Base-by-base conservation (phyloP, 2,113 vertebrate species). In the Lophius piscatorius region DNA sequence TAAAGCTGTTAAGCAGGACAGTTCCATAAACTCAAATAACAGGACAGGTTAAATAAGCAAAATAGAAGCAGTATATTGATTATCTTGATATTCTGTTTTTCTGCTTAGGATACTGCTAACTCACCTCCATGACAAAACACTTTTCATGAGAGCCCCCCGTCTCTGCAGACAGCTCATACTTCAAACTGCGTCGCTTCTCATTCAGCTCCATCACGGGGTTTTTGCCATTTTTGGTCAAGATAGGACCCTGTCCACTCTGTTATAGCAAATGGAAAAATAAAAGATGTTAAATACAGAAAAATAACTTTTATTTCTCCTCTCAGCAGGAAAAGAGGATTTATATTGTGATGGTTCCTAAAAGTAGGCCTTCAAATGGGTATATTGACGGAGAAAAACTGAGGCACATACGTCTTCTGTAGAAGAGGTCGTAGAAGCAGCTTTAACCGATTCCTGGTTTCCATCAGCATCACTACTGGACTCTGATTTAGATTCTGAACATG, bases 181-280 rank as follows among this genome's bases (percentile, higher is more conserved):
- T 98, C 18, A 99, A 92, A 22, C 97, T 96, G 0, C 97, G 94
- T 0, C 97, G 90, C 63, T 97, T 97, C 83, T 99, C 97, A 0
- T 99, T 99, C 1, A 99, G 92, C 76, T 98, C 97, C 97, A 99
- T 99, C 44, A 99, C 95, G 0, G 97, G 96, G 56, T 99, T 99
- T 87, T 99, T 99, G 2, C 97, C 97, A 3, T 98, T 94, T 71
- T 97, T 98, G 0, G 97, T 98, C 70, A 98, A 84, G 66, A 98
- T 96, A 26, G 95, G 97, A 60, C 96, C 96, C 76, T 94, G 79
- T 18, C 57, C 28, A 10, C 24, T 92, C 83, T 95, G 92, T 70
- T 63, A 5, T 70, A 78, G 45, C 33, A 44, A 0, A 10, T 0
- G 14, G 54, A 81, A 2, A 90, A 65, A 61, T 36, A 8, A 8